Evolutionary conservation across 1,140 invertebrate species (phyloP).

Genomic region (Callitettix versicolor): DNA sequence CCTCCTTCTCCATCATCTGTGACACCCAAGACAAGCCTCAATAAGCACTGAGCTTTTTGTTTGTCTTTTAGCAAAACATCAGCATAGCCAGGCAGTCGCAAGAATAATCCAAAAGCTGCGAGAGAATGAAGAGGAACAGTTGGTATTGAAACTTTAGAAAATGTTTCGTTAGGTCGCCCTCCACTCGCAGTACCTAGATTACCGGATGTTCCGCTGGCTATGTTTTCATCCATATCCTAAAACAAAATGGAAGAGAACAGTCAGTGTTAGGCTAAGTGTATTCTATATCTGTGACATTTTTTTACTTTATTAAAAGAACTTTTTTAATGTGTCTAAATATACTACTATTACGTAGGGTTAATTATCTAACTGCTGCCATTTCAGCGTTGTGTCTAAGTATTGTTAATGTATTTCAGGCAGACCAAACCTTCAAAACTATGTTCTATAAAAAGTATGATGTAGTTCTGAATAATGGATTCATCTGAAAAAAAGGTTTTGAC

Average conservation of each 20-base stretch:
- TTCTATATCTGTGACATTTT: not conserved
- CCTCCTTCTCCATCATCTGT: constrained; percentile 84
- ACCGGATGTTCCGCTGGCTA: constrained; percentile 19
- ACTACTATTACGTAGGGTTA: no score
- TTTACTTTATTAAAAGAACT: not conserved
- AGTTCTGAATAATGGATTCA: no score
- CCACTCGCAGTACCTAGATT: constrained; percentile 23
- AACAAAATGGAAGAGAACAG: not conserved
- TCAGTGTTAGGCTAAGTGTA: not conserved
- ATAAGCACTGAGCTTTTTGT: constrained; percentile 70
- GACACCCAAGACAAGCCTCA: constrained; percentile 76
- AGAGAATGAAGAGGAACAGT: constrained; percentile 78
- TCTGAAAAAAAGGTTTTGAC: no score
- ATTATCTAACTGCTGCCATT: no score
- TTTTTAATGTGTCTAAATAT: no score
- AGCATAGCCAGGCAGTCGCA: constrained; percentile 79
- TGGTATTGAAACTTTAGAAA: constrained; percentile 20
- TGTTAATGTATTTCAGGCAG: no score
- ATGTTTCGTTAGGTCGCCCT: not conserved
- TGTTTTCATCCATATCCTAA: constrained; percentile 21
- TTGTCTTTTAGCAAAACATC: constrained; percentile 75
- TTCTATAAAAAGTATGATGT: no score
- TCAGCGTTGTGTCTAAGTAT: no score
- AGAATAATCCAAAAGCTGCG: constrained; percentile 77
- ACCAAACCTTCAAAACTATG: no score